Percentiles rank a stretch among this genome's conserved stretches.
Conservation (phyloP, 2,888 invertebrate species). For the Pardosa pseudoannulata region DNA sequence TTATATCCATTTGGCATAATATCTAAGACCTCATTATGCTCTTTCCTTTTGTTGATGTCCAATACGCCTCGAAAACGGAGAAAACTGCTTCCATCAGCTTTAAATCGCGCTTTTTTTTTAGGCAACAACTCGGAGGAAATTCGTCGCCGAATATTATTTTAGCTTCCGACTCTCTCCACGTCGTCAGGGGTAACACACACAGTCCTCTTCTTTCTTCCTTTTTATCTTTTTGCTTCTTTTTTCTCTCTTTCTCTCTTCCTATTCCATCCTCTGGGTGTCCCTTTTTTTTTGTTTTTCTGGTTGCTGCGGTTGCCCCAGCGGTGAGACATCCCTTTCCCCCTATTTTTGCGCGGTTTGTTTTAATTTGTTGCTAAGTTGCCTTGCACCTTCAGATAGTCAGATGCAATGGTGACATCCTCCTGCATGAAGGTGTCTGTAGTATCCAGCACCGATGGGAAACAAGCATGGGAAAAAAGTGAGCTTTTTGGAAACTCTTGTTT, state of each 20-base stretch:
- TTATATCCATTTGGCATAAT: conserved; percentile 10
- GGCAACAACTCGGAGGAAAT: not conserved
- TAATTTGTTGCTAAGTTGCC: conserved; percentile 5
- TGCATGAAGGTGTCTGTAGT: not conserved
- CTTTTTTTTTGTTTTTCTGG: conserved; percentile 39
- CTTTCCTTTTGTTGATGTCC: not conserved
- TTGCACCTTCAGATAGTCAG: not conserved
- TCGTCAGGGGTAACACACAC: not conserved
- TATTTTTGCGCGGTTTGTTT: conserved; percentile 55
- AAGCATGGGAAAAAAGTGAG: conserved; percentile 50
- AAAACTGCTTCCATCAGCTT: not conserved
- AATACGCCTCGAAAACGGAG: not conserved
- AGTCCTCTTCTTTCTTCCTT: conserved; percentile 15
- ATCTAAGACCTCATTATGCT: not conserved
- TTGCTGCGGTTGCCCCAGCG: conserved; percentile 53
- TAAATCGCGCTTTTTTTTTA: not conserved
- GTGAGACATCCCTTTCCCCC: conserved; percentile 36
- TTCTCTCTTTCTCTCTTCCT: not conserved
- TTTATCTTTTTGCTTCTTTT: conserved; percentile 16
- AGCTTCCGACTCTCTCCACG: conserved; percentile 9
- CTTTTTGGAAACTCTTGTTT: too few relatives aligned
- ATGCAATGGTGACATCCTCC: not conserved
- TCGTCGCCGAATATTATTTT: conserved; percentile 1
- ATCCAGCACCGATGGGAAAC: conserved; percentile 14
- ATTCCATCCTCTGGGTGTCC: not conserved